Percentiles rank a stretch among this genome's conserved stretches.
Conservation (phyloP, 2,113 vertebrate genomes). For the Pimephales promelas region DNA sequence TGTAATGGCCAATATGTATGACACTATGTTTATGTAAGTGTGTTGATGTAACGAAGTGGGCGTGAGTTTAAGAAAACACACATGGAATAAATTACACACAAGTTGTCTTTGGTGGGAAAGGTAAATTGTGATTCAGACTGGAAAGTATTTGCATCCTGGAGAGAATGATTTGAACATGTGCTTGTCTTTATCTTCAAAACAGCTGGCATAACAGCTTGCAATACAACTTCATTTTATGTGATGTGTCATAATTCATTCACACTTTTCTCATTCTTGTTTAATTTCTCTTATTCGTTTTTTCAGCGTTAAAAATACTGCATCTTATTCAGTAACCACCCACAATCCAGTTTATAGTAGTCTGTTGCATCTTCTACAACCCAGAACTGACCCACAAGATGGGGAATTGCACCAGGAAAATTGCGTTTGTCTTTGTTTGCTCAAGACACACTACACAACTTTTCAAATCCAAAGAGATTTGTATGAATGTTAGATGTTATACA, state of each 20-base stretch:
- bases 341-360: not conserved
- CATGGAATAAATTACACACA: conserved; percentile 53
- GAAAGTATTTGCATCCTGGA: conserved; percentile 55
- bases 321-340: not conserved
- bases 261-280: not conserved
- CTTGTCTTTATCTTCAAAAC: conserved; percentile 33
- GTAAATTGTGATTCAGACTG: conserved; percentile 53
- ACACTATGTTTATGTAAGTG: not conserved
- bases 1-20: not conserved
- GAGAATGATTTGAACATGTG: conserved; percentile 51
- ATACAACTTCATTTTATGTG: not conserved
- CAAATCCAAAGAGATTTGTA: not conserved
- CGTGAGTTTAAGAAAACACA: conserved; percentile 44
- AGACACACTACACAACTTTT: not conserved
- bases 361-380: not conserved
- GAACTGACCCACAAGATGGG: not conserved
- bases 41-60: conserved; percentile 26
- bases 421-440: not conserved
- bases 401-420: not conserved
- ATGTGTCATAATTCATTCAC: not conserved
- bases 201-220: not conserved
- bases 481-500: too few relatives aligned
- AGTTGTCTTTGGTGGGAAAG: conserved; percentile 52
- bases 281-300: not conserved
- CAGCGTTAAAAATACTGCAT: not conserved